Evolutionary conservation across 1,140 invertebrate species (phyloP), one percentile per base, ranked within the genome.

Genomic region (Rhysida immarginata): DNA sequence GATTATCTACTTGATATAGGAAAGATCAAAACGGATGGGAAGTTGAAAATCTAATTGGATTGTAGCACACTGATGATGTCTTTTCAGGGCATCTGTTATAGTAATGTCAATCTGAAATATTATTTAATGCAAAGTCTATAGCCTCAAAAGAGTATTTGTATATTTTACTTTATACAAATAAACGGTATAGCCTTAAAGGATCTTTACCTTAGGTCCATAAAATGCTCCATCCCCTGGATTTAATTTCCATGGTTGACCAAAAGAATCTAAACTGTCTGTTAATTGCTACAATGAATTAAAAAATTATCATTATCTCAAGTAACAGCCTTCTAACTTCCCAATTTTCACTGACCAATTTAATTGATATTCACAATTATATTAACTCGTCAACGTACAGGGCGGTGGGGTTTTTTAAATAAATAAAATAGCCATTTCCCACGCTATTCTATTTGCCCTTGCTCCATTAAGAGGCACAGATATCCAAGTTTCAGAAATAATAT

Each of bases 41-140:
- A 98, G 73, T 66, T 99, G 95, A 73, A 99, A 99, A 74, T 99
- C 96, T 20, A 99, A 72, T 68, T 99, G 96, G 67, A 99, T 96
- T 5, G 96, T 99, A 41, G 93, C 96, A 69, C 93, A 97, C 66
- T 99, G 96, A 74, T 90, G 85, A 0, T 82, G 72, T 42, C 96
- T 75, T 61, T 81, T 82, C 44, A 99, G 70, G 0, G 96, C 96
- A 74, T 99, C 96, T 69, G 78, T 81, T 60, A 99, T 91, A 0
- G 89, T 96, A 65, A 99, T 97, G 72, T 99, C 96, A 66, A 99
- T 99, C 77, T 77, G 50, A n/a, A n/a, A n/a, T n/a, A n/a, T n/a
- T n/a, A n/a, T n/a, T n/a, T n/a, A n/a, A n/a, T n/a, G n/a, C n/a
- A n/a, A n/a, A n/a, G n/a, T n/a, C n/a, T n/a, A n/a, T n/a, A n/a